Evolutionary conservation across 2,797 vertebrate genomes (phyloP).

Genomic region (Syndactyla subalaris): DNA sequence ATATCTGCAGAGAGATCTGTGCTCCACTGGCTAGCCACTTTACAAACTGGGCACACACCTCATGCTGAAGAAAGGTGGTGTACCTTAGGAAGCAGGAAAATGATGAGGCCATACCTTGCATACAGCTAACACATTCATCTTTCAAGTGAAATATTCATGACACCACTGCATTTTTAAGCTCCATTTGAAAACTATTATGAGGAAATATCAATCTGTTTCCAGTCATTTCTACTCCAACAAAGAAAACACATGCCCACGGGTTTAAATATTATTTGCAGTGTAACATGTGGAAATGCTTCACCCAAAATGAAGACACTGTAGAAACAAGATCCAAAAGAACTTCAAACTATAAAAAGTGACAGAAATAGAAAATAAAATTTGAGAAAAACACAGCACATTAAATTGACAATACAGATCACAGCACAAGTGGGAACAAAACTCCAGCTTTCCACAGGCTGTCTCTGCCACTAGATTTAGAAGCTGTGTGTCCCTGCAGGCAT

Average conservation of each 20-base stretch:
- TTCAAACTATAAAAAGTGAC: not conserved
- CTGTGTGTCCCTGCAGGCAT: not conserved
- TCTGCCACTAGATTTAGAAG: not conserved
- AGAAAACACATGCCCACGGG: not conserved
- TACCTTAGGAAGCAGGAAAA: not conserved
- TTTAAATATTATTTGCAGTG: not conserved
- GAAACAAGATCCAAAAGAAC: not conserved
- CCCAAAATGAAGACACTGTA: not conserved
- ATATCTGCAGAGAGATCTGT: not conserved
- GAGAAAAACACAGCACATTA: not conserved
- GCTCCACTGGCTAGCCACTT: not conserved
- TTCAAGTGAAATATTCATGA: not conserved
- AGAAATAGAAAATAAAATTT: not conserved
- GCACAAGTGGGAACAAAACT: not conserved
- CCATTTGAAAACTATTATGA: not conserved
- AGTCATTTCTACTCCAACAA: not conserved
- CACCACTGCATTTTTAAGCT: not conserved
- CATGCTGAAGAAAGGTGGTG: not conserved
- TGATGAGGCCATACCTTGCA: not conserved
- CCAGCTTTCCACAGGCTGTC: not conserved
- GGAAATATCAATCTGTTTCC: not conserved
- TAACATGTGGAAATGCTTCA: not conserved
- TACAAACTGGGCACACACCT: not conserved
- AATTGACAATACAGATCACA: not conserved
- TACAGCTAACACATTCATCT: not conserved